These are phyloP conservation scores for Andrena minutula DNA, from an alignment of 2,888 invertebrate species.

Conservation along the genomic window DNA sequence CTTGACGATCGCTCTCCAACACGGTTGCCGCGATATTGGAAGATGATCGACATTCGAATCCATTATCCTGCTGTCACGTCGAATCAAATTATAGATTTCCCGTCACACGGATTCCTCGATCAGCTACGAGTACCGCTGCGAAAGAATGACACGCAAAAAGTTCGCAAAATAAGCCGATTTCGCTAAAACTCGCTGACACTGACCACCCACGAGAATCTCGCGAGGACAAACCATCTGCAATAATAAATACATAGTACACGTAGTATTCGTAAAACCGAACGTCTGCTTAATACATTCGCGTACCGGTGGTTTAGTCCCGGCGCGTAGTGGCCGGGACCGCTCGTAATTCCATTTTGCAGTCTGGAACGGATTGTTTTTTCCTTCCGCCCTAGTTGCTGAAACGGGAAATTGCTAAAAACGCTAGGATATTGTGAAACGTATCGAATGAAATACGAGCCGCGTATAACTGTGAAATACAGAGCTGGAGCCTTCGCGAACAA, in stretches of 20 bases:
- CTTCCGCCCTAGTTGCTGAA: slow-evolving; percentile 40
- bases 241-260: neutral
- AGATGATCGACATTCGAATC: slow-evolving; percentile 47
- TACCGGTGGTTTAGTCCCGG: slow-evolving; percentile 12
- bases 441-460: slow-evolving; percentile 48
- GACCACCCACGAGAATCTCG: neutral
- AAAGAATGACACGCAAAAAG: too few species aligned
- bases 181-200: neutral
- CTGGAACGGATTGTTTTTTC: slow-evolving; percentile 42
- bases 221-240: too few species aligned
- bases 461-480: slow-evolving; percentile 2
- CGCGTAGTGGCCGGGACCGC: slow-evolving; percentile 31
- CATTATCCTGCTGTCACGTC: slow-evolving; percentile 44
- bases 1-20: slow-evolving; percentile 29
- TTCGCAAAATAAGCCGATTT: too few species aligned
- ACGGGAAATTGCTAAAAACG: slow-evolving; percentile 40
- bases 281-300: neutral
- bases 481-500: slow-evolving; percentile 14
- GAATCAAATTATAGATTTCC: slow-evolving; percentile 42
- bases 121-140: too few species aligned
- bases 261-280: neutral
- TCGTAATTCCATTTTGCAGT: slow-evolving; percentile 32
- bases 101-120: neutral
- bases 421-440: slow-evolving; percentile 40
- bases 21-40: slow-evolving; percentile 19